Evolutionary conservation across 1,140 invertebrate genomes (phyloP).

Genomic region (Contarinia nasturtii): DNA sequence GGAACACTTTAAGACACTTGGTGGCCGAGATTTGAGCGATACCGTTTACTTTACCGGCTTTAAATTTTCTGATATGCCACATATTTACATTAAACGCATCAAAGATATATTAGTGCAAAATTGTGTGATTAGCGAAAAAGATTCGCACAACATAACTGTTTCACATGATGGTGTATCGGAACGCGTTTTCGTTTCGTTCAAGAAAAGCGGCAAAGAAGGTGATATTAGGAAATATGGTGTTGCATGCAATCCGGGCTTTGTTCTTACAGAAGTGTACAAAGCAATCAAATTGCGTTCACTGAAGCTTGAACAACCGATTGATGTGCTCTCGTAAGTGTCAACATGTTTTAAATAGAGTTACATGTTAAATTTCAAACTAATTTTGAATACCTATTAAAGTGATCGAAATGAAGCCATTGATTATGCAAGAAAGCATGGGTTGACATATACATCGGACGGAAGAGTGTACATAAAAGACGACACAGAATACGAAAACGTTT

Average conservation of each 20-base stretch:
- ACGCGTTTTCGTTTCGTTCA: constrained; percentile 40
- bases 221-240: constrained; percentile 1
- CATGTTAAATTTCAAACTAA: too few relatives aligned
- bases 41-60: constrained; percentile 52
- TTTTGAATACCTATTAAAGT: too few relatives aligned
- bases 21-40: constrained; percentile 48
- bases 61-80: constrained; percentile 47
- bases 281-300: constrained; percentile 35
- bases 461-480: too few relatives aligned
- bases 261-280: constrained; percentile 53
- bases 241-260: constrained; percentile 31
- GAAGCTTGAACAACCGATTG: too few relatives aligned
- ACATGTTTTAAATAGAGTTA: too few relatives aligned
- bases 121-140: constrained; percentile 12
- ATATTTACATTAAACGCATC: constrained; percentile 42
- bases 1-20: constrained; percentile 36
- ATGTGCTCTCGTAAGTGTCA: too few relatives aligned
- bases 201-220: constrained; percentile 9
- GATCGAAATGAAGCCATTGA: too few relatives aligned
- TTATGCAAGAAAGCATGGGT: too few relatives aligned
- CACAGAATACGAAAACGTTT: too few relatives aligned
- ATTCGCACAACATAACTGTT: constrained; percentile 30
- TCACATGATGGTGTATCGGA: constrained; percentile 33
- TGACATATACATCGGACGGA: too few relatives aligned
- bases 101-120: constrained; percentile 27